phyloP scores from a whole-genome alignment of 2,797 vertebrate genomes.

The Alcedo atthis region DNA sequence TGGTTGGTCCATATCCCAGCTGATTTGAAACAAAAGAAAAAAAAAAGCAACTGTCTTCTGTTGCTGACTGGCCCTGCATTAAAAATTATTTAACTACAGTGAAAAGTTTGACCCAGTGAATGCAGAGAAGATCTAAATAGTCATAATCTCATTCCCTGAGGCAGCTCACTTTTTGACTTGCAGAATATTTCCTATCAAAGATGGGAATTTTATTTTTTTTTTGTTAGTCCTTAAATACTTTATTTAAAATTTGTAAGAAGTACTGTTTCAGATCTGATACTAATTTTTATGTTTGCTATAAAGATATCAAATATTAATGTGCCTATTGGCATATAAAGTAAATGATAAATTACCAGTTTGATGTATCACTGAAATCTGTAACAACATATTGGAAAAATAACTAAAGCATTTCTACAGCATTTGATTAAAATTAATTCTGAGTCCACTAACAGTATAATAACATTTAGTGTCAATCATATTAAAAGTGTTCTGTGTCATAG shows the following conservation, averaged over 20 bases:
- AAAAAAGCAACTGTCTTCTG: neutral
- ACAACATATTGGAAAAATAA: constrained; percentile 51
- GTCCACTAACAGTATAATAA: constrained; percentile 72
- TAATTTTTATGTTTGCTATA: constrained; percentile 7
- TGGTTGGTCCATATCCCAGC: neutral
- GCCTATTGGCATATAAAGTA: neutral
- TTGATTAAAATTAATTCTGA: constrained; percentile 80
- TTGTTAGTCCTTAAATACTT: neutral
- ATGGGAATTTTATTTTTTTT: neutral
- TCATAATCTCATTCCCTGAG: neutral
- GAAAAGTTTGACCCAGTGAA: neutral
- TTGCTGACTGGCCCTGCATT: neutral
- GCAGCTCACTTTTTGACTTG: neutral
- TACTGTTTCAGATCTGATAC: neutral
- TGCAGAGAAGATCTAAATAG: neutral
- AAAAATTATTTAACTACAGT: neutral
- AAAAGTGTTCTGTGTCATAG: constrained; percentile 66
- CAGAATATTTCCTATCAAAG: neutral
- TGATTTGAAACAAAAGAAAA: neutral
- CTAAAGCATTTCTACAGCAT: constrained; percentile 48
- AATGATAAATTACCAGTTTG: constrained; percentile 32
- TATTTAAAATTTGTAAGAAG: neutral
- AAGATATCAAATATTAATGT: constrained; percentile 1
- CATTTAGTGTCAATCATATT: constrained; percentile 77
- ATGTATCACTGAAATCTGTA: constrained; percentile 33